Base-by-base conservation (phyloP, 2,888 invertebrate species). In the Callimorpha dominula region DNA sequence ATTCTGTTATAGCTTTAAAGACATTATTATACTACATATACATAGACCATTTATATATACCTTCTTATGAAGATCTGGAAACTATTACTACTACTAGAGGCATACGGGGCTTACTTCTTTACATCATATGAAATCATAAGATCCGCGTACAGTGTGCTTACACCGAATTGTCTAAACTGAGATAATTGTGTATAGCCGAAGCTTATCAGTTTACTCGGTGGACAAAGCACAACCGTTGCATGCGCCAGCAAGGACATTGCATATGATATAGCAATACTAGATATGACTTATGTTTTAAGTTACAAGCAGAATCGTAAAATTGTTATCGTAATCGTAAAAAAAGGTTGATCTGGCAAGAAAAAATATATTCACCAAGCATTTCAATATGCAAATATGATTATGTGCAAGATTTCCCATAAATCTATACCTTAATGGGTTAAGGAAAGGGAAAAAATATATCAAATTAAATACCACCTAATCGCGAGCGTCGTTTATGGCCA, bases 161-260 rank as follows among this genome's bases (percentile, higher is more conserved):
- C 71, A 75, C 75, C 74, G 63, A 86, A 84, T 85, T 85, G 80
- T 77, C 81, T 80, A 85, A 90, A 87, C 83, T 77, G 85, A 85
- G 78, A 83, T 87, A 85, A 88, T 86, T 86, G 78, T 82, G 72
- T 84, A 78, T 79, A 78, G 78, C 85, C 85, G 82, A 88, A 93
- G 92, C 94, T 95, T 94, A 94, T 94, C 93, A 93, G 89, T 90
- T 85, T 89, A 89, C 66, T 20, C 64, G 68, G 84, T 85, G 93
- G 92, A 91, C 94, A 94, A 95, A 94, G 94, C 93, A 90, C 92
- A 85, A 85, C 81, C 87, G 87, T 87, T 93, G 93, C 93, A 94
- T 94, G 94, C 91, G 93, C 91, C 81, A 87, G 83, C 95, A 95
- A 95, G 95, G 95, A 94, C 95, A 89, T 81, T 12, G 15, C 20